Conservation (phyloP, 1,140 invertebrate genomes). For the Grapholita molesta region DNA sequence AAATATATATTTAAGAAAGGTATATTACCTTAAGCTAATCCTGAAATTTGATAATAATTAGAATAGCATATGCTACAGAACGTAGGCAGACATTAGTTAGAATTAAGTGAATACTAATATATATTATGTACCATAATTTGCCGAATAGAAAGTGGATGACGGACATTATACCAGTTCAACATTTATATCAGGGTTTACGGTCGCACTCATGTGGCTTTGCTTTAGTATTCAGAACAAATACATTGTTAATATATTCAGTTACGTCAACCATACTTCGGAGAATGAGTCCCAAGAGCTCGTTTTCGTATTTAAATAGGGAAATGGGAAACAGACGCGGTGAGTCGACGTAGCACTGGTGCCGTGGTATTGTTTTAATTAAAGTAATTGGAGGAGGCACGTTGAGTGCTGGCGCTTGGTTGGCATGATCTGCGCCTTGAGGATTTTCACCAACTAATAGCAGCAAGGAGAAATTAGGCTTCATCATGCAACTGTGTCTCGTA, state of each 20-base stretch:
- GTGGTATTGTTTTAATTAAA: conserved; percentile 77
- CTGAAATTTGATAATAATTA: not conserved
- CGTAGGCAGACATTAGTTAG: conserved; percentile 31
- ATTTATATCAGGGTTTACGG: not conserved
- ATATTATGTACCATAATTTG: conserved; percentile 47
- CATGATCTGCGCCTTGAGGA: conserved; percentile 76
- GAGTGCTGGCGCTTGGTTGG: conserved; percentile 66
- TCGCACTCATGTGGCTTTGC: not conserved
- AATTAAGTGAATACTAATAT: conserved; percentile 61
- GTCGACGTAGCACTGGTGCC: conserved; percentile 71
- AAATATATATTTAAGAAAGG: no score
- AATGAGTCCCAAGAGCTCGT: conserved; percentile 49
- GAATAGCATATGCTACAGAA: conserved; percentile 8
- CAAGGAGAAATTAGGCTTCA: conserved; percentile 40
- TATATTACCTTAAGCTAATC: not conserved
- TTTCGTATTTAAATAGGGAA: conserved; percentile 78
- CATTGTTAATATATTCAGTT: not conserved
- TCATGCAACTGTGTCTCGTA: conserved; percentile 28
- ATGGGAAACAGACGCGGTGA: conserved; percentile 74
- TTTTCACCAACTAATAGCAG: conserved; percentile 72
- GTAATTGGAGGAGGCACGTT: conserved; percentile 74
- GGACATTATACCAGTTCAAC: not conserved
- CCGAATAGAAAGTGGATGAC: not conserved
- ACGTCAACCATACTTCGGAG: not conserved
- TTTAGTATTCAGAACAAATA: not conserved